A percentile compares a stretch with the other conserved stretches of the same genome.
These are phyloP conservation scores for Neoseiulus cucumeris DNA, from an alignment of 1,140 invertebrate species.

Conservation along the genomic window DNA sequence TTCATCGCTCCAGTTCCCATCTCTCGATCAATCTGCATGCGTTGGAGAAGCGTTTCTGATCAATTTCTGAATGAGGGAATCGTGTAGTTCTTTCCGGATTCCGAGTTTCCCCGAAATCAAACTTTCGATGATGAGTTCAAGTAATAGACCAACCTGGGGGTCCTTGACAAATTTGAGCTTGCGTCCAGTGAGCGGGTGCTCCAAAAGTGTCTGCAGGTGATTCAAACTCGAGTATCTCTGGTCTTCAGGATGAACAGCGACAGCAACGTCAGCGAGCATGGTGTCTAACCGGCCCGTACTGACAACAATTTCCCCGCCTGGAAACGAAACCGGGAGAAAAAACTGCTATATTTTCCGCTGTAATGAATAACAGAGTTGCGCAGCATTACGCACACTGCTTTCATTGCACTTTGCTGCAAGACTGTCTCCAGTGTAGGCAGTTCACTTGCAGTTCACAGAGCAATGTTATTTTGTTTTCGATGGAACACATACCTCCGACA, in stretches of 20 bases:
- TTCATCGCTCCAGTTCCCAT: constrained; percentile 97
- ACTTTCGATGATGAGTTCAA: neutral
- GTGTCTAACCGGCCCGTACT: constrained; percentile 94
- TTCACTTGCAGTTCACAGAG: too few species aligned
- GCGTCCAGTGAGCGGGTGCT: neutral
- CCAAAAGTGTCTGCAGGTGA: neutral
- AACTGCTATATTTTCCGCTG: too few species aligned
- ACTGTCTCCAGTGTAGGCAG: too few species aligned
- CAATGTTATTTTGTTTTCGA: too few species aligned
- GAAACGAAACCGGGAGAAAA: too few species aligned
- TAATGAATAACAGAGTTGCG: too few species aligned
- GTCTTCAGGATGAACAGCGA: constrained; percentile 89
- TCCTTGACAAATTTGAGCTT: neutral
- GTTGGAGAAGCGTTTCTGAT: constrained; percentile 35
- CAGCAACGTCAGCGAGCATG: constrained; percentile 90
- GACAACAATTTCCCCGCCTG: constrained; percentile 57
- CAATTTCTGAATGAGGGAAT: neutral
- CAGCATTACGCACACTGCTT: too few species aligned
- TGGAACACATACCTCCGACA: constrained; percentile 26
- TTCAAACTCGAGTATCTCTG: constrained; percentile 25
- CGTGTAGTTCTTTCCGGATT: neutral
- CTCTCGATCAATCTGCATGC: constrained; percentile 73
- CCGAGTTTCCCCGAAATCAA: neutral
- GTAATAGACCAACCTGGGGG: neutral
- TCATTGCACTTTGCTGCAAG: too few species aligned